phyloP scores from a whole-genome alignment of 1,140 invertebrate species.

The Drusus annulatus region DNA sequence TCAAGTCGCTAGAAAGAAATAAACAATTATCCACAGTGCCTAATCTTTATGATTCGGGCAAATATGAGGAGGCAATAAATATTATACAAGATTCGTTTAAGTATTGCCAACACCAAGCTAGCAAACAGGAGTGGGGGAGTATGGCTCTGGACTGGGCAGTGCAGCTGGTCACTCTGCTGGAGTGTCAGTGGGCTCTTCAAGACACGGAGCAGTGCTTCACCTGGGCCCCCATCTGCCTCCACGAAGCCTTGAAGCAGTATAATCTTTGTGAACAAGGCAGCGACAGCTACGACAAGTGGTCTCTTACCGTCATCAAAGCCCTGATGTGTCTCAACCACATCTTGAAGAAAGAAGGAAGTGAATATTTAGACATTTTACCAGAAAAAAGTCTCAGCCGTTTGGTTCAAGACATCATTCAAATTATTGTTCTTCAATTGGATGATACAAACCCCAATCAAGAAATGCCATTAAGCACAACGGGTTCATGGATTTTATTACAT shows the following conservation, averaged over 20 bases:
- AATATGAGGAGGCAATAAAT: constrained; percentile 76
- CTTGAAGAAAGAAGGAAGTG: constrained; percentile 72
- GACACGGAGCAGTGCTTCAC: constrained; percentile 78
- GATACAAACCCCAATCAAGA: constrained; percentile 73
- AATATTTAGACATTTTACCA: constrained; percentile 71
- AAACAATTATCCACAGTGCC: constrained; percentile 70
- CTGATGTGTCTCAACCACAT: constrained; percentile 79
- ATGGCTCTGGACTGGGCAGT: constrained; percentile 71
- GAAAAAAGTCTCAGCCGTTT: constrained; percentile 75
- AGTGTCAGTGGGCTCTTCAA: constrained; percentile 78
- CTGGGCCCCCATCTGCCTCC: constrained; percentile 83
- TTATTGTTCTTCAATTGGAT: constrained; percentile 83
- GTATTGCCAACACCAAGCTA: constrained; percentile 67
- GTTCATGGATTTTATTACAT: constrained; percentile 90
- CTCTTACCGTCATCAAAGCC: constrained; percentile 76
- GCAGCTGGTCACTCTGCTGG: constrained; percentile 77
- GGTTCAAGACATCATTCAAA: constrained; percentile 82
- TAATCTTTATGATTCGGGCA: constrained; percentile 74
- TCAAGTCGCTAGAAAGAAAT: constrained; percentile 68
- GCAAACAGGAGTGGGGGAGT: constrained; percentile 65
- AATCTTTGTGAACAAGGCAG: constrained; percentile 69
- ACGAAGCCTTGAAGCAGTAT: constrained; percentile 75
- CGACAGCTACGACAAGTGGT: constrained; percentile 75
- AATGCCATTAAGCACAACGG: constrained; percentile 80
- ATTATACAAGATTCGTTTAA: constrained; percentile 79